Evolutionary conservation across 2,113 vertebrate genomes (phyloP), one percentile per base, ranked within the genome.

Genomic region (Mystacornis crossleyi): DNA sequence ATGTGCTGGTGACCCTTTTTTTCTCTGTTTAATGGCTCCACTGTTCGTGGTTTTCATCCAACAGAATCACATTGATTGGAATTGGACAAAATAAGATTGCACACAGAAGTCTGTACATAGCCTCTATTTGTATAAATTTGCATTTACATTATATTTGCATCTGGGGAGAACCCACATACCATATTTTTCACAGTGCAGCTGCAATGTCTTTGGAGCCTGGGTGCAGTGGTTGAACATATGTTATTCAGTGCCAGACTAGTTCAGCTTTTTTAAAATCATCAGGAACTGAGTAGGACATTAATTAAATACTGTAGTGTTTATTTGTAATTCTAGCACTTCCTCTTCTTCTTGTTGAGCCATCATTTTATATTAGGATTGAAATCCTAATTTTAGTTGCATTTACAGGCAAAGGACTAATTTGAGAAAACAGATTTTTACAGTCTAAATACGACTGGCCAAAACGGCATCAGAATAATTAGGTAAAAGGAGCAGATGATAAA

Each of bases 331-430:
- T 53, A 64, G 31, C 51, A 81, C 80, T 97, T 96, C 92, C 82
- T 96, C 66, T 43, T 83, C 45, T 84, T 89, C 50, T 84, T 96
- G 77, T 95, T 95, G 77, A 93, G 66, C 69, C 70, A 92, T 97
- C 94, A 91, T 85, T 89, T 95, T 86, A 69, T 86, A 81, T 75
- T 72, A 85, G 73, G 45, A 84, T 54, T 60, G 20, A 93, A 94
- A 81, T 75, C 18, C 91, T 92, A 93, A 95, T 90, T 92, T 92
- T 86, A 95, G 82, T 58, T 55, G 28, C 54, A 71, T 86, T 92
- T 86, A 31, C 13, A 89, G 40, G 48, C 77, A 91, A 79, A 85
- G 53, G 25, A 79, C 25, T 91, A 60, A 69, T 47, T 89, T 84
- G 42, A 53, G 23, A 93, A 93, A 43, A 69, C 25, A 88, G 45